A percentile compares a stretch with the other conserved stretches of the same genome.
Conservation (phyloP, 2,113 vertebrate species). For the Crotalus helleri region DNA sequence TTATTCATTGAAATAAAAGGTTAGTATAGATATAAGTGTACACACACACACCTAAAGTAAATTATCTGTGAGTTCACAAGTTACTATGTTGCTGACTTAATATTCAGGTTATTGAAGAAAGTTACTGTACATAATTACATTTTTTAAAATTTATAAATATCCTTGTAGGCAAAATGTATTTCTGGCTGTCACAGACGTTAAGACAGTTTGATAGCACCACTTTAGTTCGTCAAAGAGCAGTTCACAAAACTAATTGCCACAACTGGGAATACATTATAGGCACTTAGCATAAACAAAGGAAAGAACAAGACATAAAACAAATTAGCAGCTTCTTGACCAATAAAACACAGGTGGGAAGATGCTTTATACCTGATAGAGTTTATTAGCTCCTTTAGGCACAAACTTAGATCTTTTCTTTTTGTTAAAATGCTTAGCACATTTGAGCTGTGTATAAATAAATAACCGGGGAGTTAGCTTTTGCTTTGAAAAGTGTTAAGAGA, state of each 20-base stretch:
- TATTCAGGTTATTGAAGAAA: constrained; percentile 27
- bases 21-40: constrained; percentile 1
- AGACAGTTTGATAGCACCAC: constrained; percentile 1
- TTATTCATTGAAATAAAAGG: constrained; percentile 18
- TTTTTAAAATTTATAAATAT: background rate
- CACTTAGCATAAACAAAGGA: constrained; percentile 20
- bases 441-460: background rate
- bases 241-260: constrained; percentile 20
- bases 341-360: background rate
- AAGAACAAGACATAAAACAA: constrained; percentile 9
- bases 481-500: background rate
- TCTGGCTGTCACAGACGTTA: background rate
- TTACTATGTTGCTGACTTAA: background rate
- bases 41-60: constrained; percentile 25
- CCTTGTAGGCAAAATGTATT: background rate
- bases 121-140: background rate
- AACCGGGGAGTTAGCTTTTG: background rate
- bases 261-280: background rate
- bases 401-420: background rate
- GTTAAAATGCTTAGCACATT: background rate
- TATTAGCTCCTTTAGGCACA: background rate
- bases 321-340: constrained; percentile 7
- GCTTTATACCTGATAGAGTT: background rate
- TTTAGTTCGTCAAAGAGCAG: constrained; percentile 12
- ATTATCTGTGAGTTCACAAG: background rate